These are phyloP conservation scores for Ceramica pisi DNA, from an alignment of 2,888 invertebrate species.

Conservation along the genomic window DNA sequence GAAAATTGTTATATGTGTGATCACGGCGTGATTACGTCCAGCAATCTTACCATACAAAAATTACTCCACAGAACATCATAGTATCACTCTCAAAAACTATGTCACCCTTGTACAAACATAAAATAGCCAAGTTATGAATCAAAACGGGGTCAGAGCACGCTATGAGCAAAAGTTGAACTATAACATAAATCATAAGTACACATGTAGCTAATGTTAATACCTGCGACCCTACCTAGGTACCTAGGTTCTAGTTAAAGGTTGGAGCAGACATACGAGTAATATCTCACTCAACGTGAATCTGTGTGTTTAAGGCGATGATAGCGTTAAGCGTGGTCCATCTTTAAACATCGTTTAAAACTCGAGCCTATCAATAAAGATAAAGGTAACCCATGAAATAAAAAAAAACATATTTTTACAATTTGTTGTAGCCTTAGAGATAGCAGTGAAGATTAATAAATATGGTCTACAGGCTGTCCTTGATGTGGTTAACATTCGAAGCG, in stretches of 20 bases:
- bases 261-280: slow-evolving; percentile 11
- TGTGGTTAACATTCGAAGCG: too few relatives aligned
- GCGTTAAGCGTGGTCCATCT: too few relatives aligned
- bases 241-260: slow-evolving; percentile 9
- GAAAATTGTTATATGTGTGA: too few relatives aligned
- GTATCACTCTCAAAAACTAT: not conserved
- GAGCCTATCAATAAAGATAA: too few relatives aligned
- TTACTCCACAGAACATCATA: not conserved
- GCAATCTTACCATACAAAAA: too few relatives aligned
- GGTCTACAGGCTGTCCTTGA: too few relatives aligned
- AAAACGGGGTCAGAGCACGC: slow-evolving; percentile 49
- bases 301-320: not conserved
- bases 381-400: too few relatives aligned
- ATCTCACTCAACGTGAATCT: slow-evolving; percentile 11
- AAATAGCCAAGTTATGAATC: slow-evolving; percentile 37
- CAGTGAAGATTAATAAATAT: too few relatives aligned
- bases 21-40: too few relatives aligned
- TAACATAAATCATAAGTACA: slow-evolving; percentile 57
- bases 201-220: slow-evolving; percentile 24
- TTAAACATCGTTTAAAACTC: too few relatives aligned
- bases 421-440: too few relatives aligned
- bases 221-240: slow-evolving; percentile 23
- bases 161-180: slow-evolving; percentile 59
- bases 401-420: too few relatives aligned
- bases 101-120: slow-evolving; percentile 10